Evolutionary conservation across 1,140 invertebrate genomes (phyloP).

Genomic region (Zaprionus ornatus): DNA sequence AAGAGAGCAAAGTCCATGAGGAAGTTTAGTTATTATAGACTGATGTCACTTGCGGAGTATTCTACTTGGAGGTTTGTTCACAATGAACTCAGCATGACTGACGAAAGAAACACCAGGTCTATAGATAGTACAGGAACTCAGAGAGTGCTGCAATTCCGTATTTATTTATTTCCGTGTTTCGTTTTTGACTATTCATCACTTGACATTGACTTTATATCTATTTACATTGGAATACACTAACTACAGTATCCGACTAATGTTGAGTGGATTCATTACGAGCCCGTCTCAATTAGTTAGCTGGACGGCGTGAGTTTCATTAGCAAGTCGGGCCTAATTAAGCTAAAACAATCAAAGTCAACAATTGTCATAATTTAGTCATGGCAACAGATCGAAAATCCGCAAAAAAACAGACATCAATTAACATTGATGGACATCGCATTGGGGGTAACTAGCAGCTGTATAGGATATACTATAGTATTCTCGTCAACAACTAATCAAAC

Average conservation of each 20-base stretch:
- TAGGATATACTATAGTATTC: background rate
- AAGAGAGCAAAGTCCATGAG: background rate
- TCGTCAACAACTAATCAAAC: conserved; percentile 24
- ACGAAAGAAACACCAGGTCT: background rate
- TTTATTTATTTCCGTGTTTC: background rate
- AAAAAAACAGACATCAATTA: conserved; percentile 53
- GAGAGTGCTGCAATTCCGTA: background rate
- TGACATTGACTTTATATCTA: background rate
- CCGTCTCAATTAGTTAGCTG: conserved; percentile 2
- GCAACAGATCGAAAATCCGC: conserved; percentile 46
- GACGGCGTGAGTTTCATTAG: conserved; percentile 74
- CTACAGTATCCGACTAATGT: background rate
- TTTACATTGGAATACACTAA: background rate
- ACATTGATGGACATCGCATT: conserved; percentile 58
- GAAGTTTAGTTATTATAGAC: background rate
- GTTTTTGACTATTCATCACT: background rate
- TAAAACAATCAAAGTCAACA: conserved; percentile 76
- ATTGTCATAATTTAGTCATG: conserved; percentile 73
- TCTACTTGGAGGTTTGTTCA: background rate
- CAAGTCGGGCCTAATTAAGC: conserved; percentile 70
- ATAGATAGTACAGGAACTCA: background rate
- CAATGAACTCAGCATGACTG: background rate
- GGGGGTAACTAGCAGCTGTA: conserved; percentile 69
- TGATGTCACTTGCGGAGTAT: background rate
- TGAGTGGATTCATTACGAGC: background rate